These are phyloP conservation scores for Troides oblongomaculatus DNA, from an alignment of 2,888 invertebrate genomes.

Conservation along the genomic window DNA sequence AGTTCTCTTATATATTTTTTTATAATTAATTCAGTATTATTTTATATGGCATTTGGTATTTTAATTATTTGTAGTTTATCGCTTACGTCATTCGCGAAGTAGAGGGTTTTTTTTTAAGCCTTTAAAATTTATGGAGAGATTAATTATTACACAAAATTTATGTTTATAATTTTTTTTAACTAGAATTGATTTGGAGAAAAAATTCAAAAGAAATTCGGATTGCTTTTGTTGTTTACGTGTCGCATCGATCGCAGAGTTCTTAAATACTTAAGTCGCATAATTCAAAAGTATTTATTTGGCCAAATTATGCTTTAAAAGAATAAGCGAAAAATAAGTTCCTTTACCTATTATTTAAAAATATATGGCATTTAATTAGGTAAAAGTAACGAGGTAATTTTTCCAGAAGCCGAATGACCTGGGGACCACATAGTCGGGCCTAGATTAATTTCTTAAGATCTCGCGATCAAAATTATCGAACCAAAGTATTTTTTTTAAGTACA, in stretches of 20 bases:
- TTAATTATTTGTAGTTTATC: neutral
- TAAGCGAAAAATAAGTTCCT: constrained; percentile 15
- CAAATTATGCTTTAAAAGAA: constrained; percentile 1
- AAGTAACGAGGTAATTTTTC: constrained; percentile 12
- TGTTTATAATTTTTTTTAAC: too few relatives aligned
- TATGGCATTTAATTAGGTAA: constrained; percentile 15
- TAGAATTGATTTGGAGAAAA: too few relatives aligned
- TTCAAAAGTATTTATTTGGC: too few relatives aligned
- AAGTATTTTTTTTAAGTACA: constrained; percentile 4
- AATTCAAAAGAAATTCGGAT: too few relatives aligned
- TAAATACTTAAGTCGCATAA: too few relatives aligned
- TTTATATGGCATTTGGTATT: neutral
- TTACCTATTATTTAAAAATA: constrained; percentile 10
- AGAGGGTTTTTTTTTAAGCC: neutral
- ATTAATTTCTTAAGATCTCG: constrained; percentile 22
- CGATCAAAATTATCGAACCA: constrained; percentile 18
- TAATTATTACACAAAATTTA: neutral
- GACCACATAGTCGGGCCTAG: constrained; percentile 28
- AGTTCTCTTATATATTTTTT: too few relatives aligned
- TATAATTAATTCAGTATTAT: neutral
- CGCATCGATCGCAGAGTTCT: too few relatives aligned
- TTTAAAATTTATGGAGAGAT: neutral
- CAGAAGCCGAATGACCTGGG: constrained; percentile 17
- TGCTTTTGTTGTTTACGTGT: too few relatives aligned
- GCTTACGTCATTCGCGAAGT: too few relatives aligned